phyloP scores from a whole-genome alignment of 2,113 vertebrate species.

The Rhabdornis inornatus region DNA sequence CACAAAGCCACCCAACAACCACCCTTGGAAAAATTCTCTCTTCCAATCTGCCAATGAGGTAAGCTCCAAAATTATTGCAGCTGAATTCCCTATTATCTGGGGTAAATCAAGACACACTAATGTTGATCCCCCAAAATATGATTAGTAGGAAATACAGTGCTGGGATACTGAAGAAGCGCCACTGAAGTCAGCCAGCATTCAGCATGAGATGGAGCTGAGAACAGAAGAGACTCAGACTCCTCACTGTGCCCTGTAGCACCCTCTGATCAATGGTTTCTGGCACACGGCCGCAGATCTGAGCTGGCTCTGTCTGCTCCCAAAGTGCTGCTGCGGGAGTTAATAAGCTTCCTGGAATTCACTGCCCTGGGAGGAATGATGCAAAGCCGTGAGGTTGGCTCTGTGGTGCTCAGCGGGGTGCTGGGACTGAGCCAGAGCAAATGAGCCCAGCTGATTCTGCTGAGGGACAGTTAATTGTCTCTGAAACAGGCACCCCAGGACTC shows the following conservation, averaged over 20 bases:
- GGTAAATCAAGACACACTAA: background rate
- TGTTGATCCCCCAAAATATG: background rate
- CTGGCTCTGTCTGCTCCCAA: background rate
- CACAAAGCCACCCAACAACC: background rate
- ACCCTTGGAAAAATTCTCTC: background rate
- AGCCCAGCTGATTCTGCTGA: background rate
- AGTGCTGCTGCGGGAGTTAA: conserved; percentile 19
- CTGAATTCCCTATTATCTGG: background rate
- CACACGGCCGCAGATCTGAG: background rate
- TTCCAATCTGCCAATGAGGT: background rate
- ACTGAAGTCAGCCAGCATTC: background rate
- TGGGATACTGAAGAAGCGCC: background rate
- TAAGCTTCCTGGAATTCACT: conserved; percentile 34
- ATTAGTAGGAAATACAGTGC: background rate
- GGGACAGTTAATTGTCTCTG: conserved; percentile 39
- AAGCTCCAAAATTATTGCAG: background rate
- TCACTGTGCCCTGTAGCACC: background rate
- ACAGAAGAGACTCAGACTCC: background rate
- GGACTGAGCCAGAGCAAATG: background rate
- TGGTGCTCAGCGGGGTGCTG: background rate
- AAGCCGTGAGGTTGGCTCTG: background rate
- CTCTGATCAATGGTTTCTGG: conserved; percentile 1
- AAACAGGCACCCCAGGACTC: conserved; percentile 21
- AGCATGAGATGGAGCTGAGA: background rate
- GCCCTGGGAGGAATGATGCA: background rate